A percentile compares a stretch with the other conserved stretches of the same genome.
Evolutionary conservation across 2,797 vertebrate species (phyloP).

Genomic region (Alca torda): DNA sequence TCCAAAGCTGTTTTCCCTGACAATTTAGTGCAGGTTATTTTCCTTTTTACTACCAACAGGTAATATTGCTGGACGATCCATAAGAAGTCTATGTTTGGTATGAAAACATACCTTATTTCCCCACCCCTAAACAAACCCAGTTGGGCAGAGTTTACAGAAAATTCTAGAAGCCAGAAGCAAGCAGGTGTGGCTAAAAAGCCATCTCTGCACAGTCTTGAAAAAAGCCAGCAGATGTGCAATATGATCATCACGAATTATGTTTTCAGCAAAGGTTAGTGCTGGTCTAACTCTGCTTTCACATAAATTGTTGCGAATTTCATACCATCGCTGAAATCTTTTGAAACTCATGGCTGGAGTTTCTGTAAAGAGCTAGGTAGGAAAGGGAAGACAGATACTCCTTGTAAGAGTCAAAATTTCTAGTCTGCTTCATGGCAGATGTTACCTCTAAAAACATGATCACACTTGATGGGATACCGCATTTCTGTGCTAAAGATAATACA

Average conservation of each 20-base stretch:
- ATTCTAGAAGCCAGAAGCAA: not conserved
- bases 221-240: not conserved
- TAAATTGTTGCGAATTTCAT: not conserved
- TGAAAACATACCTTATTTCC: not conserved
- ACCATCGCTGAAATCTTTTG: not conserved
- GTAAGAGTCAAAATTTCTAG: not conserved
- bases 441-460: not conserved
- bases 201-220: not conserved
- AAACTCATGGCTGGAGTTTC: not conserved
- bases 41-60: not conserved
- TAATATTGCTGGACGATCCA: not conserved
- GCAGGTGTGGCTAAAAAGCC: not conserved
- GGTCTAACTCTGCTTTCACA: not conserved
- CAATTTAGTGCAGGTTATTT: not conserved
- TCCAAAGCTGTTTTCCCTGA: not conserved
- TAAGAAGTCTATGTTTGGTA: not conserved
- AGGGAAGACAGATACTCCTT: not conserved
- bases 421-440: not conserved
- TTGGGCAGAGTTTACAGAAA: not conserved
- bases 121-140: not conserved
- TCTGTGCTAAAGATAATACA: not conserved
- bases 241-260: not conserved
- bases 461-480: not conserved
- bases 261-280: not conserved
- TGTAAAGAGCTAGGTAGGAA: not conserved